Conservation (phyloP, 2,113 vertebrate species). For the Furnarius figulus region DNA sequence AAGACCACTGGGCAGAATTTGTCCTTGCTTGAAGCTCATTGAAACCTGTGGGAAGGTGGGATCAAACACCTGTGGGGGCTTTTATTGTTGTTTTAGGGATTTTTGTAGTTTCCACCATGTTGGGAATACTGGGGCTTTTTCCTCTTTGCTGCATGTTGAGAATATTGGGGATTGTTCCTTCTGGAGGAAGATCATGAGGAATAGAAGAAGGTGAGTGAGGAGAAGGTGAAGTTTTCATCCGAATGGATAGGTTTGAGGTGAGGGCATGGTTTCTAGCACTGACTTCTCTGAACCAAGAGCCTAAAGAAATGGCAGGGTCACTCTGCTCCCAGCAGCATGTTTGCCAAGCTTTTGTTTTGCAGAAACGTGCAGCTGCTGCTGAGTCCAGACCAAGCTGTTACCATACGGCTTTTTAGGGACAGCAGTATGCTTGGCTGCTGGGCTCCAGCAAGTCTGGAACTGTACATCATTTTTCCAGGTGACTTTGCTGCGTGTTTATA, state of each 20-base stretch:
- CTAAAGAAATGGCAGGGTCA: not conserved
- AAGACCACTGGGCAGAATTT: not conserved
- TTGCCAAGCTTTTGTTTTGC: not conserved
- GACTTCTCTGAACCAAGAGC: not conserved
- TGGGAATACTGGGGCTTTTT: not conserved
- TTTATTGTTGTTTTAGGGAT: not conserved
- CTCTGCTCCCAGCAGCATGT: not conserved
- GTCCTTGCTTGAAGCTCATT: not conserved
- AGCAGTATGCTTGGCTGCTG: not conserved
- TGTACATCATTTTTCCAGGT: conserved; percentile 6
- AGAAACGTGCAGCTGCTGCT: not conserved
- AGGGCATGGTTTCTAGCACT: not conserved
- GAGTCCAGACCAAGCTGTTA: not conserved
- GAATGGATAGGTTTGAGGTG: not conserved
- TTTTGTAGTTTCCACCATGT: not conserved
- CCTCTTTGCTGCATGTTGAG: not conserved
- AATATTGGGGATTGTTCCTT: not conserved
- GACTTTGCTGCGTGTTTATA: not conserved
- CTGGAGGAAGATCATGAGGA: not conserved
- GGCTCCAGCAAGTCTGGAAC: not conserved
- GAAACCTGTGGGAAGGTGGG: not conserved
- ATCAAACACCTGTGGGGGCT: not conserved
- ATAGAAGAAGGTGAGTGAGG: not conserved
- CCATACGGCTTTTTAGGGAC: not conserved
- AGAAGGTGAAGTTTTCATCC: not conserved